Evolutionary conservation across 2,888 invertebrate species (phyloP).

Genomic region (Drosophila prostipennis): DNA sequence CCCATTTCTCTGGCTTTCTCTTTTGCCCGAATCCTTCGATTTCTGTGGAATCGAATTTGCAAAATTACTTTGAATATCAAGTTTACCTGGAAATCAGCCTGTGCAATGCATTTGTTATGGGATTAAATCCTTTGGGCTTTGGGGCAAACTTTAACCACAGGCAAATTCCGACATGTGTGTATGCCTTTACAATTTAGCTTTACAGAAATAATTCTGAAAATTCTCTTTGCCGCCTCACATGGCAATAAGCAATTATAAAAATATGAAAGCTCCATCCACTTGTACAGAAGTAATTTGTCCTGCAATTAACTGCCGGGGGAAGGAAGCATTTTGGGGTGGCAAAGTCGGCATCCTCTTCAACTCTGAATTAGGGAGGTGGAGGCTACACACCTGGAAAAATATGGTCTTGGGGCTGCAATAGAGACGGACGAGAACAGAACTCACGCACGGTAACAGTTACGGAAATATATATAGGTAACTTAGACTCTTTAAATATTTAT

Average conservation of each 20-base stretch:
- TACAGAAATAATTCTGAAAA: conserved; percentile 9
- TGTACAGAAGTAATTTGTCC: conserved; percentile 68
- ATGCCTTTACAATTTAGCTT: not conserved
- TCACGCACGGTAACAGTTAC: conserved; percentile 5
- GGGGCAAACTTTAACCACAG: not conserved
- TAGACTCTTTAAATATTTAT: too few relatives aligned
- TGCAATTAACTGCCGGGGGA: conserved; percentile 60
- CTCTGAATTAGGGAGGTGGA: not conserved
- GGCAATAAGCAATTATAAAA: conserved; percentile 57
- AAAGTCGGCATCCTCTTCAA: conserved; percentile 12
- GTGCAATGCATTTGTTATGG: not conserved
- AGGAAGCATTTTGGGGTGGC: conserved; percentile 50
- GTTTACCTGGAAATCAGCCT: not conserved
- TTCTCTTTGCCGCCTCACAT: conserved; percentile 18
- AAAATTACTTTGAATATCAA: not conserved
- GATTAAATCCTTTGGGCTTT: conserved; percentile 3
- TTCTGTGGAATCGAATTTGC: not conserved
- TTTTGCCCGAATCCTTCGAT: not conserved
- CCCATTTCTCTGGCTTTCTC: conserved; percentile 2
- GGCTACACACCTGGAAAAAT: not conserved
- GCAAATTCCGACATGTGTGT: not conserved
- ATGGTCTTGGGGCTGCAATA: conserved; percentile 2
- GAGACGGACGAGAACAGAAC: conserved; percentile 6
- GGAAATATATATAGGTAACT: too few relatives aligned
- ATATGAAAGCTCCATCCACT: conserved; percentile 59